Evolutionary conservation across 2,797 vertebrate species (phyloP).

Genomic region (Hippopotamyrus pictus): DNA sequence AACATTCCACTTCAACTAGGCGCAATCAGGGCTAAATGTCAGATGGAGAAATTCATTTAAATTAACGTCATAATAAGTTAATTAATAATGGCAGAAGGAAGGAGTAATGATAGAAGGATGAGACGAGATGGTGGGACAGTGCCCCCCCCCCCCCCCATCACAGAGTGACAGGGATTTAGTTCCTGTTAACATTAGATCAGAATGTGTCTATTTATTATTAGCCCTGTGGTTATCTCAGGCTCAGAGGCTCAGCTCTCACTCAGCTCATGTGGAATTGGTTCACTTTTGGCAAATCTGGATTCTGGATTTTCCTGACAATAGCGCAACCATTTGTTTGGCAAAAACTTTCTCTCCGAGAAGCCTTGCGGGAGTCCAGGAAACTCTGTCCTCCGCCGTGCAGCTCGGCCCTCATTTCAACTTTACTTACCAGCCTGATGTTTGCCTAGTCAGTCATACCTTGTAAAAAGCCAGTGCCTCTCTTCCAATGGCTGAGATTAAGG

Average conservation of each 20-base stretch:
- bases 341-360: neutral
- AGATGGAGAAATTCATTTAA: neutral
- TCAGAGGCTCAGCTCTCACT: neutral
- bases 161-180: neutral
- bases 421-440: neutral
- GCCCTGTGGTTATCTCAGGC: neutral
- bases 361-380: neutral
- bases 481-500: neutral
- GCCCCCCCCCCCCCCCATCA: neutral
- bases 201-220: neutral
- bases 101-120: neutral
- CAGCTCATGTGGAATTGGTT: neutral
- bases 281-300: neutral
- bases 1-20: neutral
- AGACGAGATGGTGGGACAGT: neutral
- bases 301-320: neutral
- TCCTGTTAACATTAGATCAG: neutral
- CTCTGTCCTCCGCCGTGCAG: neutral
- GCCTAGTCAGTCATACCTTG: neutral
- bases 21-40: neutral
- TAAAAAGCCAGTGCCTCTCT: neutral
- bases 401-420: neutral
- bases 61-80: neutral
- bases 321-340: neutral
- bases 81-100: neutral